Conservation (phyloP, 1,140 invertebrate species). For the Drosophila triauraria region DNA sequence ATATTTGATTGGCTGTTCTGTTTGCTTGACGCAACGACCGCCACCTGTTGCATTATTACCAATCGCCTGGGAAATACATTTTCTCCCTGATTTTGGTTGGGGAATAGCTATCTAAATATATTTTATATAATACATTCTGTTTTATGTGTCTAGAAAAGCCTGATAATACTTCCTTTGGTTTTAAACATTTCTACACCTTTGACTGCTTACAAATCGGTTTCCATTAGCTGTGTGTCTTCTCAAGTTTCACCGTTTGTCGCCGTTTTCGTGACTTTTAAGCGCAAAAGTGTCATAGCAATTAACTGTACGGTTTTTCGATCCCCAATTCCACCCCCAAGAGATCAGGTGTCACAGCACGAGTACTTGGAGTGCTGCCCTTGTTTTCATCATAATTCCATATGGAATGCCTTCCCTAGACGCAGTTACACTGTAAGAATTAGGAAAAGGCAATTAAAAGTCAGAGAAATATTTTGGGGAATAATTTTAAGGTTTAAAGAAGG, state of each 20-base stretch:
- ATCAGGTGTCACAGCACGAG: conserved; percentile 16
- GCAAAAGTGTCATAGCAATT: background rate
- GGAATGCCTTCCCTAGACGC: conserved; percentile 20
- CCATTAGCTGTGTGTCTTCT: background rate
- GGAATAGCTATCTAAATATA: too few species aligned
- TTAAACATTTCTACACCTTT: too few species aligned
- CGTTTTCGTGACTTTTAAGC: conserved; percentile 1
- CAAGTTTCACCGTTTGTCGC: background rate
- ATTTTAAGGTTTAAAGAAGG: background rate
- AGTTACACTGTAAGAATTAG: background rate
- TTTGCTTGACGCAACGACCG: too few species aligned
- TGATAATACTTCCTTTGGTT: background rate
- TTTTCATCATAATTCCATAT: conserved; percentile 11
- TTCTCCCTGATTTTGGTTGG: background rate
- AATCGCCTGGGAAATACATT: background rate
- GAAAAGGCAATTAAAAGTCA: background rate
- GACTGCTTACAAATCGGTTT: background rate
- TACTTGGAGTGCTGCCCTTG: conserved; percentile 23
- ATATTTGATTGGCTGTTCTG: too few species aligned
- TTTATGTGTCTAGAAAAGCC: too few species aligned
- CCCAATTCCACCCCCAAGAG: background rate
- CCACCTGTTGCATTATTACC: conserved; percentile 16
- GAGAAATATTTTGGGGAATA: background rate
- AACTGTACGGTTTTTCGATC: background rate
- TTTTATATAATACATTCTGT: too few species aligned